phyloP scores from a whole-genome alignment of 2,888 invertebrate species.

The Camptogramma bilineatum region DNA sequence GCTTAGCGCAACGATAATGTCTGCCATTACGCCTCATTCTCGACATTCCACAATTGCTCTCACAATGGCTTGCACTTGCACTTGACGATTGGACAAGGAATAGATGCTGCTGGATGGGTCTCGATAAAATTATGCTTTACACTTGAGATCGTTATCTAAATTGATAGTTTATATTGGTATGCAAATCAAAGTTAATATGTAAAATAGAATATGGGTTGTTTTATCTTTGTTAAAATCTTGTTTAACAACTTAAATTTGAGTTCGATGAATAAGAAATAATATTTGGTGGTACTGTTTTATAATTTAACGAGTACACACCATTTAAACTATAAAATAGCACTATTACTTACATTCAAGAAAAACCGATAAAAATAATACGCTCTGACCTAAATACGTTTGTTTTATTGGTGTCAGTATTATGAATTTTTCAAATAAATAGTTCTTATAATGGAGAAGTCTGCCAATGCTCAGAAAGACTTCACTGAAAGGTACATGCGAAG shows the following conservation, averaged over 20 bases:
- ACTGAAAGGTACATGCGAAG: conserved; percentile 47
- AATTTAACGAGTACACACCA: no score
- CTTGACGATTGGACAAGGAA: conserved; percentile 24
- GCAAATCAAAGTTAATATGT: neutral
- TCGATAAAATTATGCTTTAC: neutral
- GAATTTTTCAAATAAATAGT: neutral
- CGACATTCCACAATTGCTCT: conserved; percentile 54
- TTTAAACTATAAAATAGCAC: no score
- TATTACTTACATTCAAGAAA: no score
- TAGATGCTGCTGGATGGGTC: conserved; percentile 16
- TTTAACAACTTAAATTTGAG: neutral
- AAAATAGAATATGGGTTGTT: no score
- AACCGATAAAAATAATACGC: no score
- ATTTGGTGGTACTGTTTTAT: no score
- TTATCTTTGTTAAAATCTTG: neutral
- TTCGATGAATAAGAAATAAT: neutral
- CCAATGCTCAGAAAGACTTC: conserved; percentile 34
- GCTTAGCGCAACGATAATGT: conserved; percentile 61
- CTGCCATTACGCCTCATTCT: conserved; percentile 59
- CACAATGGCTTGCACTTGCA: conserved; percentile 50
- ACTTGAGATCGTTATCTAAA: neutral
- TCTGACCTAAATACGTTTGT: no score
- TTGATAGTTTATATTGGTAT: neutral
- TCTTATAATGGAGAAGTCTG: neutral
- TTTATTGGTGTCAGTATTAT: no score